phyloP scores from a whole-genome alignment of 2,797 vertebrate genomes.

The Chelonia mydas region DNA sequence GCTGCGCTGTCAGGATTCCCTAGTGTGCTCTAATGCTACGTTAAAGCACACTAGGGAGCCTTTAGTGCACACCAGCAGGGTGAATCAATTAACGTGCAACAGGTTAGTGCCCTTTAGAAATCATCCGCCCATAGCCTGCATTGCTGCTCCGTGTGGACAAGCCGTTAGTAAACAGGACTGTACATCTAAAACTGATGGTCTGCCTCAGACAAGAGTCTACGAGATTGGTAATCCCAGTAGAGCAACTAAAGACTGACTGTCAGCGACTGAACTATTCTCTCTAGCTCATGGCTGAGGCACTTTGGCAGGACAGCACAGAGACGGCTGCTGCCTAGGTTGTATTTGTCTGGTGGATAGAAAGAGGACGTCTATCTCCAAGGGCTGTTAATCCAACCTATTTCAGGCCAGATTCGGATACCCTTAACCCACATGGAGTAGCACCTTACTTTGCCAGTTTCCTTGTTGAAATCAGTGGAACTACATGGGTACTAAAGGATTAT shows the following conservation, averaged over 20 bases:
- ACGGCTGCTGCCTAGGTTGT: not conserved
- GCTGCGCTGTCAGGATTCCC: not conserved
- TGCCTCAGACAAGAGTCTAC: not conserved
- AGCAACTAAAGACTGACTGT: not conserved
- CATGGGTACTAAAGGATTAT: conserved; percentile 17
- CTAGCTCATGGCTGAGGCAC: not conserved
- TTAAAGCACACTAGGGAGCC: too few relatives aligned
- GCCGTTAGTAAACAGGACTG: not conserved
- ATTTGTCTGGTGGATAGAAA: not conserved
- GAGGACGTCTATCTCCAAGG: not conserved
- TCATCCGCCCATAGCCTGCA: not conserved
- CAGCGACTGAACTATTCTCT: conserved; percentile 1
- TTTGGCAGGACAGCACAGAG: not conserved
- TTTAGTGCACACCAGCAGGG: not conserved
- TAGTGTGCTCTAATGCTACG: not conserved
- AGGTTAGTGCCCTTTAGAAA: not conserved
- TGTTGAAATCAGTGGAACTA: conserved; percentile 7
- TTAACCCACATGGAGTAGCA: not conserved
- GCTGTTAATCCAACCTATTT: not conserved
- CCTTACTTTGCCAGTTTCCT: not conserved
- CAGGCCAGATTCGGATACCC: not conserved
- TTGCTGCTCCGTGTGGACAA: not conserved
- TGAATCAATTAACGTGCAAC: not conserved
- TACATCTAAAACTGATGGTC: not conserved
- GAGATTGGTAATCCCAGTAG: not conserved